Evolutionary conservation across 1,140 invertebrate species (phyloP).

Genomic region (Sarcophaga peregrina): DNA sequence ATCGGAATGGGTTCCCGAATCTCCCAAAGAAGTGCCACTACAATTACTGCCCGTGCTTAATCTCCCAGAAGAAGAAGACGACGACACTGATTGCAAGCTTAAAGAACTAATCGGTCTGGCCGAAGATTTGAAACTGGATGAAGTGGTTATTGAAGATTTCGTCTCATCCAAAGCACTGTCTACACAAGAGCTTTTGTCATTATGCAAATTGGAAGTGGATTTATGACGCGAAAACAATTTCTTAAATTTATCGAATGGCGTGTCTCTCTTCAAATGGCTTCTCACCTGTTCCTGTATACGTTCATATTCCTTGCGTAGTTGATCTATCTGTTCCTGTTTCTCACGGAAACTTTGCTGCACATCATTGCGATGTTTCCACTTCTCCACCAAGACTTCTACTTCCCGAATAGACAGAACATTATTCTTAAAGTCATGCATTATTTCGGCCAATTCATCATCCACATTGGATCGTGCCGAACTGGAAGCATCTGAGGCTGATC

Average conservation of each 20-base stretch:
- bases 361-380: conserved; percentile 86
- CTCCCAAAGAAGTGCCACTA: conserved; percentile 81
- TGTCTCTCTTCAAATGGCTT: conserved; percentile 77
- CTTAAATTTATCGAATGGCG: conserved; percentile 81
- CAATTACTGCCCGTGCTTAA: conserved; percentile 80
- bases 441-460: conserved; percentile 85
- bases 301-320: conserved; percentile 83
- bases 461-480: conserved; percentile 65
- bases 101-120: conserved; percentile 77
- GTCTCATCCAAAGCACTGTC: conserved; percentile 63
- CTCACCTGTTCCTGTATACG: conserved; percentile 82
- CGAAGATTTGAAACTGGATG: conserved; percentile 63
- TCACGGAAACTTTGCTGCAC: conserved; percentile 86
- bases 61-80: conserved; percentile 81
- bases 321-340: conserved; percentile 82
- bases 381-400: conserved; percentile 84
- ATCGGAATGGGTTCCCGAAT: conserved; percentile 86
- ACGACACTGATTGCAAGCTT: conserved; percentile 78
- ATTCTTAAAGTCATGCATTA: conserved; percentile 90
- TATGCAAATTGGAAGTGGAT: conserved; percentile 37
- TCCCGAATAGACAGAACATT: conserved; percentile 86
- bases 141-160: conserved; percentile 63
- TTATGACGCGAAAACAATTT: conserved; percentile 77
- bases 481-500: conserved; percentile 54
- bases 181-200: conserved; percentile 50